Evolutionary conservation across 1,140 invertebrate genomes (phyloP).

Genomic region (Sipha flava): DNA sequence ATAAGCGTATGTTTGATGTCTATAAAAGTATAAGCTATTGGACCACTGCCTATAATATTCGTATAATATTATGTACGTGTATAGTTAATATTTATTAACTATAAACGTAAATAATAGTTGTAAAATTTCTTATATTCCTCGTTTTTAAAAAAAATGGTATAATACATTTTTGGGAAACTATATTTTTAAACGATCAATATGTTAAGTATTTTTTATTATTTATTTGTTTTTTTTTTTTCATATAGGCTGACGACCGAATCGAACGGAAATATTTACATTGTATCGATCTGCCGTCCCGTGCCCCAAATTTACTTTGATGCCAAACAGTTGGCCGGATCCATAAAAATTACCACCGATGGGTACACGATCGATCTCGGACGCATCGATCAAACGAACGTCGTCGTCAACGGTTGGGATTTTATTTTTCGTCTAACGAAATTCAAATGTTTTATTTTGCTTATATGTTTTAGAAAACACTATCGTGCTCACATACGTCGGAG

Average conservation of each 20-base stretch:
- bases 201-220: too few relatives aligned
- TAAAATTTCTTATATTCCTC: too few relatives aligned
- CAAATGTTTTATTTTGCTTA: neutral
- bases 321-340: neutral
- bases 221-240: neutral
- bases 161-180: too few relatives aligned
- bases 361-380: neutral
- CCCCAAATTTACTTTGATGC: neutral
- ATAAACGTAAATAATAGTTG: too few relatives aligned
- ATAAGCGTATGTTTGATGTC: too few relatives aligned
- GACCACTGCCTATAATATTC: too few relatives aligned
- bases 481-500: neutral
- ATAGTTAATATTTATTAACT: too few relatives aligned
- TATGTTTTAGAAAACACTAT: neutral
- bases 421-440: neutral
- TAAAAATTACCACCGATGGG: neutral
- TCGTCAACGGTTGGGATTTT: slow-evolving; percentile 3
- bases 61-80: too few relatives aligned
- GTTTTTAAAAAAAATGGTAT: too few relatives aligned
- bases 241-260: neutral
- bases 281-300: neutral
- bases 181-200: too few relatives aligned
- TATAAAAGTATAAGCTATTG: too few relatives aligned
- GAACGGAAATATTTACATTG: neutral
- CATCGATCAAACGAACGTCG: neutral